Evolutionary conservation across 1,140 invertebrate genomes (phyloP).

Genomic region (Tetramorium parvispinum): DNA sequence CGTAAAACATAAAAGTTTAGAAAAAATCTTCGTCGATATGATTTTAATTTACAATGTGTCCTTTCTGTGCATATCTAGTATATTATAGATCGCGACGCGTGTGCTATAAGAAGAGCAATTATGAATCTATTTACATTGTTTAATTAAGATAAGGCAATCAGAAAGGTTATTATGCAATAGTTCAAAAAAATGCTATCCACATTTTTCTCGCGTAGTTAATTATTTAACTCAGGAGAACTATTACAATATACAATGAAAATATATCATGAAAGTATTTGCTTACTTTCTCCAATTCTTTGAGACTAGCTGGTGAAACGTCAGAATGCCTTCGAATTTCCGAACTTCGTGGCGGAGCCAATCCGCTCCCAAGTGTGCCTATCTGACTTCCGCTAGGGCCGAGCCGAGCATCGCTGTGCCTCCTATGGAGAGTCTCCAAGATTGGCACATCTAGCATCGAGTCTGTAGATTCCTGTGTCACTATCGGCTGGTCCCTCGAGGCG

Average conservation of each 20-base stretch:
- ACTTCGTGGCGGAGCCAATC: slow-evolving; percentile 91
- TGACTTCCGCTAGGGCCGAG: slow-evolving; percentile 87
- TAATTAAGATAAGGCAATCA: background rate
- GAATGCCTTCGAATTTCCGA: slow-evolving; percentile 92
- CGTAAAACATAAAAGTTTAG: background rate
- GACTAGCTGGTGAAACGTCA: slow-evolving; percentile 93
- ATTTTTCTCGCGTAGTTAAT: background rate
- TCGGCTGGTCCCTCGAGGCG: slow-evolving; percentile 89
- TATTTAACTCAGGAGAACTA: background rate
- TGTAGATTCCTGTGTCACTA: slow-evolving; percentile 90
- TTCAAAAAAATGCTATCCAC: background rate
- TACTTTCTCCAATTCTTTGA: slow-evolving; percentile 94
- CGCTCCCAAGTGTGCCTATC: slow-evolving; percentile 84
- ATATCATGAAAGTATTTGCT: background rate
- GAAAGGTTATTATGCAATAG: background rate
- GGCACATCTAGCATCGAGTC: slow-evolving; percentile 93
- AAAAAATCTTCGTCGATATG: background rate
- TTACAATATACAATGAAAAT: background rate
- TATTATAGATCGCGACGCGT: background rate
- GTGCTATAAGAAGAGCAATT: background rate
- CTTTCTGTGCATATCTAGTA: background rate
- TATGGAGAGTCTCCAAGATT: slow-evolving; percentile 90
- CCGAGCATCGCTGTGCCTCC: slow-evolving; percentile 92
- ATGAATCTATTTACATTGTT: background rate
- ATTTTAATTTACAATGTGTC: background rate